Evolutionary conservation across 2,888 invertebrate species (phyloP).

Genomic region (Drosophila formosana): DNA sequence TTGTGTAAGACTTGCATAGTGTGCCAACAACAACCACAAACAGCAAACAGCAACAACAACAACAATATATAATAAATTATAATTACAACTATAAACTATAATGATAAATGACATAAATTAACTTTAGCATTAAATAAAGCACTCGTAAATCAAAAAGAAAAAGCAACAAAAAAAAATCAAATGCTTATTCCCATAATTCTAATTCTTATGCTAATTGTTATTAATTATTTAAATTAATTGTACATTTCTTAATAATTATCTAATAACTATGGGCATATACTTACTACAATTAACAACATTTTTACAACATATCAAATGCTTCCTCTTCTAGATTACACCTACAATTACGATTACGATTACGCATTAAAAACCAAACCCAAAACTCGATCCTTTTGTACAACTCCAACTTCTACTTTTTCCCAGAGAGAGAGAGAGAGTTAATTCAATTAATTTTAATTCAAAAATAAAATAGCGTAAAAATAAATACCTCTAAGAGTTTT

Average conservation of each 20-base stretch:
- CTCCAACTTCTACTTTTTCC: conserved; percentile 16
- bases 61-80: conserved; percentile 32
- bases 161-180: conserved; percentile 34
- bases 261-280: conserved; percentile 29
- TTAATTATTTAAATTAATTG: conserved; percentile 74
- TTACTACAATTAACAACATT: conserved; percentile 54
- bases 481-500: conserved; percentile 64
- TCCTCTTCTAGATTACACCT: conserved; percentile 72
- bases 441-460: conserved; percentile 30
- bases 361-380: conserved; percentile 9
- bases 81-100: conserved; percentile 34
- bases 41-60: conserved; percentile 70
- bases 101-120: conserved; percentile 32
- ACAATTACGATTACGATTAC: conserved; percentile 34
- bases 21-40: conserved; percentile 79
- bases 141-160: conserved; percentile 38
- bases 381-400: conserved; percentile 17
- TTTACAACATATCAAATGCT: conserved; percentile 84
- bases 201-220: conserved; percentile 63
- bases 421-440: conserved; percentile 2
- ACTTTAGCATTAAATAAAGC: conserved; percentile 47
- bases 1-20: conserved; percentile 83
- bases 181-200: conserved; percentile 47
- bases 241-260: conserved; percentile 53
- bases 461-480: conserved; percentile 26